Conservation (phyloP, 2,888 invertebrate genomes). For the Heliconius hortense region DNA sequence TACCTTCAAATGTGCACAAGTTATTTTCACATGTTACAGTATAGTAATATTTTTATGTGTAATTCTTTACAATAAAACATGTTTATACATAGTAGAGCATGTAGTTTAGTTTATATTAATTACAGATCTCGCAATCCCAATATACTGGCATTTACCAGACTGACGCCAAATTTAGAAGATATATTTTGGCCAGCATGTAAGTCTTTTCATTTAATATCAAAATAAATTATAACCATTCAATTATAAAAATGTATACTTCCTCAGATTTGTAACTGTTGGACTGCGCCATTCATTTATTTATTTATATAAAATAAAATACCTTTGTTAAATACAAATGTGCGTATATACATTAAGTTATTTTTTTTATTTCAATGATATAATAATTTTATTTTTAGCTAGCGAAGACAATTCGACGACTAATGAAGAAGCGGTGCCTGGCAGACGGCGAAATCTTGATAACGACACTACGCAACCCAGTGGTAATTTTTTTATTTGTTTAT, state of each 20-base stretch:
- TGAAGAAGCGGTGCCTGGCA: not conserved
- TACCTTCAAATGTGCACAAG: not conserved
- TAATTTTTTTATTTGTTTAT: not conserved
- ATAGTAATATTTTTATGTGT: not conserved
- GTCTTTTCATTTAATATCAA: not conserved
- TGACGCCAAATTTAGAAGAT: not conserved
- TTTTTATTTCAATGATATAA: no score
- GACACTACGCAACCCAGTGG: not conserved
- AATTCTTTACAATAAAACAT: not conserved
- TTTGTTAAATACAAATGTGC: no score
- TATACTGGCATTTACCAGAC: not conserved
- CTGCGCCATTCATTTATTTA: no score
- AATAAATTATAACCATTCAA: not conserved
- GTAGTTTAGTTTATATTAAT: not conserved
- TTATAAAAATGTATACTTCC: no score
- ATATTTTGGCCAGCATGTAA: conserved; percentile 5
- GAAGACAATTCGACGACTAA: not conserved
- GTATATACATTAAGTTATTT: no score
- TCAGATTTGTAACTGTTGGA: no score
- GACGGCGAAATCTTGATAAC: not conserved
- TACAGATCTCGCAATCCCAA: conserved; percentile 4
- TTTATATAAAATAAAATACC: no score
- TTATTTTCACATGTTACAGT: not conserved
- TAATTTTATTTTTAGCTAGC: not conserved
- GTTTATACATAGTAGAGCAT: not conserved